A percentile compares a stretch with the other conserved stretches of the same genome.
Conservation (phyloP, 30 jellyfish, hydroid and myxozoan species). For the Mastigias papua region DNA sequence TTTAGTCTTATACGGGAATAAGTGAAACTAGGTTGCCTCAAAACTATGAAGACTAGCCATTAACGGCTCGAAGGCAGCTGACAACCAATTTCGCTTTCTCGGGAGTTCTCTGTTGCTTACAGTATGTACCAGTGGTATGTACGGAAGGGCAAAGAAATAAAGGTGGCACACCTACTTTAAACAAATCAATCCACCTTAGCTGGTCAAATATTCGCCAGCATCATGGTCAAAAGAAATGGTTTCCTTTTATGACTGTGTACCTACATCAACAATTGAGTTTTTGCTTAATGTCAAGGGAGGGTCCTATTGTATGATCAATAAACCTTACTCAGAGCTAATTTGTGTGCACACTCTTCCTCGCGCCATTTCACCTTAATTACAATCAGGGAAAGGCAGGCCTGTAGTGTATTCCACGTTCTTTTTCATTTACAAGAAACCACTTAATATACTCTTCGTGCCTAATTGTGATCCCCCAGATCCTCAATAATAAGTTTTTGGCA, state of each 20-base stretch:
- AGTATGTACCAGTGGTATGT: too few relatives aligned
- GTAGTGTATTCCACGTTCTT: too few relatives aligned
- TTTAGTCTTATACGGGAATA: neutral
- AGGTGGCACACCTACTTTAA: neutral
- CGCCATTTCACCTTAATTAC: neutral
- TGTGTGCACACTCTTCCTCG: neutral
- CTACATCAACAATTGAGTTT: neutral
- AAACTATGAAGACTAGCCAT: neutral
- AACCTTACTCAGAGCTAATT: neutral
- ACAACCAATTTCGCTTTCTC: neutral
- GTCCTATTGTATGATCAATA: neutral
- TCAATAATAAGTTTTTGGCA: too few relatives aligned
- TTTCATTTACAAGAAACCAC: too few relatives aligned
- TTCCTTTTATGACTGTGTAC: too few relatives aligned
- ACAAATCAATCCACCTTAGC: neutral
- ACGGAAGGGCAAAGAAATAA: neutral
- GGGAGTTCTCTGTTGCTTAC: neutral
- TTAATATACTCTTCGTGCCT: too few relatives aligned
- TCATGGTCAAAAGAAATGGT: too few relatives aligned
- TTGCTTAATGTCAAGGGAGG: neutral
- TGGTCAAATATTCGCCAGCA: neutral
- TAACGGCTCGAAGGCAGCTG: neutral
- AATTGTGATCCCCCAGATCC: too few relatives aligned
- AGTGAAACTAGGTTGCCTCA: neutral
- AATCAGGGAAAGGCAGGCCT: too few relatives aligned